Base-by-base conservation (phyloP, 2,888 invertebrate genomes). In the Eupithecia insigniata region DNA sequence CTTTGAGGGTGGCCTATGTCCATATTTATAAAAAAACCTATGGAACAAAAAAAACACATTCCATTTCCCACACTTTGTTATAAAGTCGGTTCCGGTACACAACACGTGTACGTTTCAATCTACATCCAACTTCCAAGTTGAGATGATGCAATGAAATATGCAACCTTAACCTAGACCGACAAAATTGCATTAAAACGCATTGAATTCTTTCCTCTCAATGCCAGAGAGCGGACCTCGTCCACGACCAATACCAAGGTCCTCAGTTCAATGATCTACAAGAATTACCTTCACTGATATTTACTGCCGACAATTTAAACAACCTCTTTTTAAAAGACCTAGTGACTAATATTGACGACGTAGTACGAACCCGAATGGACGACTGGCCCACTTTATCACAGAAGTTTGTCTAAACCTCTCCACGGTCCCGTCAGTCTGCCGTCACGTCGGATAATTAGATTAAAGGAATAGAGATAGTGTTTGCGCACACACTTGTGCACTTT, bases 241-340 rank as follows among this genome's bases (percentile, higher is more conserved):
- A 92, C 80, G 89, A 73, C 91, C 92, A 92, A 84, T 89, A 91
- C 80, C 93, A 92, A 93, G 93, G 93, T 81, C 85, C 77, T 80
- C 72, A 86, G 93, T 92, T 93, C 93, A 92, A 90, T 89, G 92
- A 81, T 87, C 92, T 95, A 10, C n/a, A 22, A 96, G 82, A 95
- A 26, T 55, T 55, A 96, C 83, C 90, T 91, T 92, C 96, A 84
- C 88, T 81, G 34, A 26, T 16, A 34, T 22, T 30, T 43, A 28
- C 66, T 66, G 60, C 22, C 22, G 26, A 62, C 28, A 55, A 14
- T 55, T 26, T 26, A 55, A 26, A 8, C 51, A 36, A 14, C 12
- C 36, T 36, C 36, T 36, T 36, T 36, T 36, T 36, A 36, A 36
- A 36, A 36, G 34, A 10, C 34, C 34, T 34, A 34, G 10, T 34